These are phyloP conservation scores for Phylloscopus whistleri DNA, from an alignment of 2,113 vertebrate species.

Conservation along the genomic window DNA sequence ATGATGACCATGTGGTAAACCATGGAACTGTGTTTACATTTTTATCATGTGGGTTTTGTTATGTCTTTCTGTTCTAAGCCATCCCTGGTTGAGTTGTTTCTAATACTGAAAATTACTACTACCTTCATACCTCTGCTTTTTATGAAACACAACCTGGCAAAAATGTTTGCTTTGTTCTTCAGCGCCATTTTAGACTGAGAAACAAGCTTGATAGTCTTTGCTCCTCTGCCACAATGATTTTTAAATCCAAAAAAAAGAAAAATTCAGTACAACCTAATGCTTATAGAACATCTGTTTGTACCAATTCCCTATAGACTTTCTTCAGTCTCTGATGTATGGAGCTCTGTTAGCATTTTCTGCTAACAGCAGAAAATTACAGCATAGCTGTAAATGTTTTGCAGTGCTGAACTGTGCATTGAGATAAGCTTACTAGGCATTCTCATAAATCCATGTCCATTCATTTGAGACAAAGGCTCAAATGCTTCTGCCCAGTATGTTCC, in stretches of 20 bases:
- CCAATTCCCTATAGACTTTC: not conserved
- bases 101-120: not conserved
- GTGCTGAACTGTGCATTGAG: not conserved
- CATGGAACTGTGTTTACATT: not conserved
- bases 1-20: not conserved
- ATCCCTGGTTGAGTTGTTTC: not conserved
- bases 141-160: not conserved
- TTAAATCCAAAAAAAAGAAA: not conserved
- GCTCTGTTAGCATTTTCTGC: not conserved
- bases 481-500: not conserved
- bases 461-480: constrained; percentile 2
- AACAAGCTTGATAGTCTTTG: not conserved
- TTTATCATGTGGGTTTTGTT: not conserved
- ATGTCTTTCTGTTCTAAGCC: not conserved
- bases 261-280: not conserved
- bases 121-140: not conserved
- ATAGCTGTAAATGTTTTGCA: not conserved
- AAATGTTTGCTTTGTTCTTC: not conserved
- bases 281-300: not conserved
- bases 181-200: not conserved
- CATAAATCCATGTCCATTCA: not conserved
- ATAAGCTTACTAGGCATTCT: constrained; percentile 9
- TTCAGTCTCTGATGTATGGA: not conserved
- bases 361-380: too few relatives aligned
- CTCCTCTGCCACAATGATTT: not conserved